phyloP scores from a whole-genome alignment of 2,888 invertebrate genomes.

The Troides helena region DNA sequence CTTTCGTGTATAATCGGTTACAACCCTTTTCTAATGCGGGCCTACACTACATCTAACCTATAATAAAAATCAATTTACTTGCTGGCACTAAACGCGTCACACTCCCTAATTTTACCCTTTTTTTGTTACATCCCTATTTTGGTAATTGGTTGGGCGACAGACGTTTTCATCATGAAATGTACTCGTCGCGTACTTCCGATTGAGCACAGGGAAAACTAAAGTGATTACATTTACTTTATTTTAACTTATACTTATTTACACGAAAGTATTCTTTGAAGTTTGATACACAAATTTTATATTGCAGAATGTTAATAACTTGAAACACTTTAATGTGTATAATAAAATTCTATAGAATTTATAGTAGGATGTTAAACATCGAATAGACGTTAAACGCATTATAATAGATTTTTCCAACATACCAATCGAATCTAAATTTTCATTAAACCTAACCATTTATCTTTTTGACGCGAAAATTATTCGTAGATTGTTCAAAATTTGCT shows the following conservation, averaged over 20 bases:
- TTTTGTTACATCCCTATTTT: constrained; percentile 39
- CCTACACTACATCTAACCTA: constrained; percentile 40
- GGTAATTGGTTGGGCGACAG: constrained; percentile 29
- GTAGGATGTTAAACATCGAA: not conserved
- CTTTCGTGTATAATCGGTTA: constrained; percentile 24
- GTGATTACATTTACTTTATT: not conserved
- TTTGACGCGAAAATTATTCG: constrained; percentile 20
- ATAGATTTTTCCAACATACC: not conserved
- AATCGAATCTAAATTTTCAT: not conserved
- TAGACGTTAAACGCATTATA: not conserved
- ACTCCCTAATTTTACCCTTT: constrained; percentile 55
- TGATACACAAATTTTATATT: no score
- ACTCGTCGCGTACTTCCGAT: not conserved
- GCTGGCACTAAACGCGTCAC: constrained; percentile 56
- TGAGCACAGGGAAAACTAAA: not conserved
- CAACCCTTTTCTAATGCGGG: constrained; percentile 41
- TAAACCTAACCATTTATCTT: constrained; percentile 10
- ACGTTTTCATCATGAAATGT: constrained; percentile 14
- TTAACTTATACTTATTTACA: no score
- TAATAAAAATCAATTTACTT: constrained; percentile 45
- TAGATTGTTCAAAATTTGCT: constrained; percentile 8
- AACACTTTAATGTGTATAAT: no score
- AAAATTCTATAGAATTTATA: no score
- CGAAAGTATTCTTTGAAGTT: no score
- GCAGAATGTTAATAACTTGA: no score